A percentile compares a stretch with the other conserved stretches of the same genome.
Evolutionary conservation across 2,797 vertebrate genomes (phyloP).

Genomic region (Psittacula derbiana): DNA sequence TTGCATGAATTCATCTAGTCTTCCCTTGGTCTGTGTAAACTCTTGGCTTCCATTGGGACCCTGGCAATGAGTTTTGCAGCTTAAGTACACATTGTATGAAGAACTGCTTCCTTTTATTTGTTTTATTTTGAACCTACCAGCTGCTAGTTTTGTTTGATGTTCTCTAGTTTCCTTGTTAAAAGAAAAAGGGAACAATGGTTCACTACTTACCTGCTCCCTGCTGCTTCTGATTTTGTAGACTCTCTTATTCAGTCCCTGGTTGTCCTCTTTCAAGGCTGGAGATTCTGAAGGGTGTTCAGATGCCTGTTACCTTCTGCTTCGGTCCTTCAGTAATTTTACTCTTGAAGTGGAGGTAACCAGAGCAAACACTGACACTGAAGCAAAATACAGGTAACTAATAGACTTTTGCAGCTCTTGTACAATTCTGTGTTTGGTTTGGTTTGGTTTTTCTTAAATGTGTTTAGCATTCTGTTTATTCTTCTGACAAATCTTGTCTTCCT

Average conservation of each 20-base stretch:
- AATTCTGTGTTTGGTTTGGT: background rate
- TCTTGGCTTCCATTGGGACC: constrained; percentile 10
- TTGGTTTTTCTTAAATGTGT: background rate
- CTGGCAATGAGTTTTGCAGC: constrained; percentile 52
- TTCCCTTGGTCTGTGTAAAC: constrained; percentile 37
- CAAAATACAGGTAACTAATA: background rate
- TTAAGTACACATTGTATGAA: constrained; percentile 62
- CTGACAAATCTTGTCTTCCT: background rate
- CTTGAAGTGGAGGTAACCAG: background rate
- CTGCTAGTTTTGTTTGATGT: constrained; percentile 71
- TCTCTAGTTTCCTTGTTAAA: constrained; percentile 59
- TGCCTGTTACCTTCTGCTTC: background rate
- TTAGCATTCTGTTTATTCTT: background rate
- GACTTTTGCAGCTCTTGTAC: background rate
- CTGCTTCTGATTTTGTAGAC: background rate
- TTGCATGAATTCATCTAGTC: constrained; percentile 42
- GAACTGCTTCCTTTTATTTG: constrained; percentile 67
- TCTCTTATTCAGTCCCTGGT: background rate
- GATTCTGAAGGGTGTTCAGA: background rate
- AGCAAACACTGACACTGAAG: background rate
- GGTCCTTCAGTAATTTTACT: background rate
- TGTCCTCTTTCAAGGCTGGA: background rate
- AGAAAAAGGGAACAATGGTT: constrained; percentile 27
- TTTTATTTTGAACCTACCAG: constrained; percentile 67
- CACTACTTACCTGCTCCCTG: background rate